A percentile compares a stretch with the other conserved stretches of the same genome.
phyloP scores from a whole-genome alignment of 2,888 invertebrate species.

The Harpagoxenus sublaevis region DNA sequence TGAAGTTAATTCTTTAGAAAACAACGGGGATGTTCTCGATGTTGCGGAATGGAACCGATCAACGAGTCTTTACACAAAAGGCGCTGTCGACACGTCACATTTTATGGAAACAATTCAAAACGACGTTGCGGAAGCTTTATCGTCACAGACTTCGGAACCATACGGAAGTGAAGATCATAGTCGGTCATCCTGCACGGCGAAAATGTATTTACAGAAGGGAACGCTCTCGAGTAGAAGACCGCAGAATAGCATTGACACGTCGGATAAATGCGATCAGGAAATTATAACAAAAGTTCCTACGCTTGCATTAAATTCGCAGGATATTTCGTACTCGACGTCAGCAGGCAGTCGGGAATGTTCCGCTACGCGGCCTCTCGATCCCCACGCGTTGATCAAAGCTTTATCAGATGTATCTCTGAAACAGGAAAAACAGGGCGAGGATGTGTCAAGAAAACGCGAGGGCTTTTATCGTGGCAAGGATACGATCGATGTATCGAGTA shows the following conservation, averaged over 20 bases:
- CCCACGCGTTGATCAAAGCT: slow-evolving; percentile 69
- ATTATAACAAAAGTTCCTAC: slow-evolving; percentile 54
- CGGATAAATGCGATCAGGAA: slow-evolving; percentile 26
- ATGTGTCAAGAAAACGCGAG: background rate
- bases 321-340: slow-evolving; percentile 69
- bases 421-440: background rate
- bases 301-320: slow-evolving; percentile 67
- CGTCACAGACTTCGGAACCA: slow-evolving; percentile 18
- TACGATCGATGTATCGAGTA: background rate
- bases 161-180: slow-evolving; percentile 17
- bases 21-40: background rate
- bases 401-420: slow-evolving; percentile 73
- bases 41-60: background rate
- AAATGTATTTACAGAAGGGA: background rate
- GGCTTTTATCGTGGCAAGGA: background rate
- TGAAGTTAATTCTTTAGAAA: background rate
- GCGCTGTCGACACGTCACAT: background rate
- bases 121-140: background rate
- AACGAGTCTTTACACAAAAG: background rate
- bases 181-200: slow-evolving; percentile 5
- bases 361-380: slow-evolving; percentile 62
- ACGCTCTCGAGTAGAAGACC: background rate
- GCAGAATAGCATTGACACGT: slow-evolving; percentile 6
- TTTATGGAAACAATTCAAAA: background rate
- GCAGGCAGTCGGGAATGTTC: slow-evolving; percentile 55